Base-by-base conservation (phyloP, 2,888 invertebrate species). In the Torymus auratus region DNA sequence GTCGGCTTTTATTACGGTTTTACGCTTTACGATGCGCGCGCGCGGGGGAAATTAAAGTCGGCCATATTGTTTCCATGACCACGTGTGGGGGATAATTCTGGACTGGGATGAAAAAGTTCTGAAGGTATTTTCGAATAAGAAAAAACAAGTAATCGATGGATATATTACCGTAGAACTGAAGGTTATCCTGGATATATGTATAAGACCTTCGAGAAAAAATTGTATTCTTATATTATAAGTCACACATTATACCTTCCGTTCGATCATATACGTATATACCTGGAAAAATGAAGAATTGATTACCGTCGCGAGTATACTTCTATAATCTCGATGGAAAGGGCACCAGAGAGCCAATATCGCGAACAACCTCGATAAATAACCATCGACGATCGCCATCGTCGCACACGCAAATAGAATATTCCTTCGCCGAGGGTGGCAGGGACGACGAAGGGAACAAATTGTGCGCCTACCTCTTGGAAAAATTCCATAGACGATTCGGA, bases 361-460 rank as follows among this genome's bases (percentile, higher is more conserved):
- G 65, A 58, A 78, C 53, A 65, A 53, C 71, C 65, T 71, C 71
- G 64, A 78, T 71, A 71, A 71, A 71, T 67, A 78, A 71, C 78
- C 78, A 71, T 78, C 70, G 65, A 60, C 28, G 7, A 28, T 28
- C 28, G 50, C 14, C 41, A 56, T 17, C 15, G 20, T 14, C 17
- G 14, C 76, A 41, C 78, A 41, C 78, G 61, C 65, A 71, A 71
- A 78, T 78, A 71, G 70, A 70, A 71, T 28, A 28, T 56, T 52
- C n/a, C 62, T 52, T 13, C 62, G 20, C 65, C 13, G n/a, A 61
- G 20, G 50, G 52, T 58, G 10, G 12, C 23, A 52, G 17, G 20
- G 23, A 12, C 10, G 7, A 28, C 28, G 28, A 28, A 7, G 3
- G 28, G 28, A 28, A 28, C 28, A 28, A 28, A 28, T 28, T 28